Evolutionary conservation across 2,797 vertebrate genomes (phyloP).

Genomic region (Poeciliopsis infans): DNA sequence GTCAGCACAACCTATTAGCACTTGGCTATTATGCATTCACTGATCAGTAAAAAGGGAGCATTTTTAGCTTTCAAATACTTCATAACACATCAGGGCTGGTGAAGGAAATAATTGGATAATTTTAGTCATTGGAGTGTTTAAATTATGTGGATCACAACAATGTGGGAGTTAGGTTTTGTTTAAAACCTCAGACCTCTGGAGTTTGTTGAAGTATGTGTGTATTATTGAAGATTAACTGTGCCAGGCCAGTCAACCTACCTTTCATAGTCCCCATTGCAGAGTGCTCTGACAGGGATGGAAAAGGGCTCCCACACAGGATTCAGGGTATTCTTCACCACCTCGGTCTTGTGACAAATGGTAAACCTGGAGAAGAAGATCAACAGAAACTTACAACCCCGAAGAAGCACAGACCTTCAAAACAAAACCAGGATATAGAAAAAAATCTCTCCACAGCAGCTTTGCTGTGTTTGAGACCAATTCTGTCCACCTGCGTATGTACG

Average conservation of each 20-base stretch:
- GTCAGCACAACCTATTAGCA: not conserved
- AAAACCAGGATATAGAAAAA: not conserved
- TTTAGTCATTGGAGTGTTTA: not conserved
- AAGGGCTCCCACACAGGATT: slow-evolving; percentile 93
- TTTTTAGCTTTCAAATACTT: not conserved
- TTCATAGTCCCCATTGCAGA: slow-evolving; percentile 94
- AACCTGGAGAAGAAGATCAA: slow-evolving; percentile 79
- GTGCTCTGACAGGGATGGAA: slow-evolving; percentile 90
- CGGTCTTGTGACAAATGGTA: slow-evolving; percentile 97
- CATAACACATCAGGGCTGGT: not conserved
- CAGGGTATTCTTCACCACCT: slow-evolving; percentile 92
- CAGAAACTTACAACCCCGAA: slow-evolving; percentile 31
- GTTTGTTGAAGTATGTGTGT: not conserved
- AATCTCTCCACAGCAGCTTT: not conserved
- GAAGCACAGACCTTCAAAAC: slow-evolving; percentile 16
- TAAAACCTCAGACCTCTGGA: not conserved
- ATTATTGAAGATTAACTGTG: not conserved
- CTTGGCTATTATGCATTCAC: not conserved
- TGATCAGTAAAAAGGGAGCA: not conserved
- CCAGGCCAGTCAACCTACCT: slow-evolving; percentile 78
- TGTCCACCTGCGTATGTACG: slow-evolving; percentile 5
- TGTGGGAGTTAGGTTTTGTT: not conserved
- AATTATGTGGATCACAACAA: not conserved
- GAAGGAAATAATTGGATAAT: not conserved
- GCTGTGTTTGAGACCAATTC: slow-evolving; percentile 5